Evolutionary conservation across 2,888 invertebrate species (phyloP), one percentile per base, ranked within the genome.

Genomic region (Lapara coniferarum): DNA sequence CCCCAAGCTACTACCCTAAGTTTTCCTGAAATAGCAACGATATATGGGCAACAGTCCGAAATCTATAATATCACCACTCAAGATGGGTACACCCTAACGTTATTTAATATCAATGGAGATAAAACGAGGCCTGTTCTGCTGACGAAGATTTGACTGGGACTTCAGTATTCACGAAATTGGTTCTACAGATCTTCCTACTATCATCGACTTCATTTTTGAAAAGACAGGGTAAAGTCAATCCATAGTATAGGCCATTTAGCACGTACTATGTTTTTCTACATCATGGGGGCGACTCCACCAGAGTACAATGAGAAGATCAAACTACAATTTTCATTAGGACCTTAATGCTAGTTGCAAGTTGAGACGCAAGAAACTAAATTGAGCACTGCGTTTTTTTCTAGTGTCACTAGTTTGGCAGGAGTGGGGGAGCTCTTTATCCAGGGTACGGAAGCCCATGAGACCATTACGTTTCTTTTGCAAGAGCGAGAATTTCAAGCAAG

Each of bases 271-370:
- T 53, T 49, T n/a, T 55, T 70, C 10, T 70, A 19, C 30, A 25
- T 67, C 10, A 25, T 67, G 53, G 19, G 59, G 0, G 46, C 52
- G 10, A 49, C 25, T 4, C 59, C 30, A 30, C 67, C 67, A 14
- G 67, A 70, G 25, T 67, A 67, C 44, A 70, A 70, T 49, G 37
- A 44, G 2, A 70, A 70, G 57, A 66, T 70, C n/a, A 10, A 59
- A 59, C 5, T 67, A 25, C 14, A 58, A 5, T 49, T 67, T 10
- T 67, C 55, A 6, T 46, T 70, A 13, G 70, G 30, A 10, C 63
- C 69, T 12, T 51, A 63, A 53, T 25, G 49, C 0, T 59, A 68
- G 7, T 30, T 68, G 6, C 13, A 59, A 7, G 30, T 63, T 13
- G 37, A 16, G 25, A 57, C 4, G 8, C 25, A 44, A 13, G 10